These are phyloP conservation scores for Podarcis siculus DNA, from an alignment of 2,797 vertebrate genomes.

Conservation along the genomic window DNA sequence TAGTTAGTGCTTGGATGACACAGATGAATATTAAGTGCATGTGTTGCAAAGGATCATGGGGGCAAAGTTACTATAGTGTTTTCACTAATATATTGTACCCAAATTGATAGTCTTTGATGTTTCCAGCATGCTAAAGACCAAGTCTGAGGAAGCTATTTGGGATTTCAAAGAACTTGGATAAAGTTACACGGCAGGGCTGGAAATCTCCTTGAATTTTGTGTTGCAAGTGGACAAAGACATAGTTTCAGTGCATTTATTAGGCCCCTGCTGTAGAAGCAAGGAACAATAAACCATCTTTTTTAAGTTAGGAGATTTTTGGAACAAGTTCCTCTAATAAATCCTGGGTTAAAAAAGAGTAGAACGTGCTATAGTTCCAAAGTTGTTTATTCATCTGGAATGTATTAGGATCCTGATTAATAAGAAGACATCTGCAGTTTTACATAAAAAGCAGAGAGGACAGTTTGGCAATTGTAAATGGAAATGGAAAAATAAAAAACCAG, in stretches of 20 bases:
- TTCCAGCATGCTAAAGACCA: conserved; percentile 64
- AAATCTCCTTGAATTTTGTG: conserved; percentile 72
- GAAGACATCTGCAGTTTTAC: conserved; percentile 90
- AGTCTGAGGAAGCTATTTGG: conserved; percentile 71
- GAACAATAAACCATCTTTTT: conserved; percentile 80
- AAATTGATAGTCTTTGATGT: conserved; percentile 57
- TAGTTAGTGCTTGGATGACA: neutral
- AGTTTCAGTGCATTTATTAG: conserved; percentile 74
- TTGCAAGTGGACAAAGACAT: conserved; percentile 65
- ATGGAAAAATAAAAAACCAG: conserved; percentile 77
- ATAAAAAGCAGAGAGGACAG: conserved; percentile 81
- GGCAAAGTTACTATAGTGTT: conserved; percentile 12
- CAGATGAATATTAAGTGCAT: neutral
- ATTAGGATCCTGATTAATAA: conserved; percentile 95
- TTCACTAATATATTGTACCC: conserved; percentile 20
- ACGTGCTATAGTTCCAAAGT: conserved; percentile 81
- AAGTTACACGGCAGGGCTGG: conserved; percentile 66
- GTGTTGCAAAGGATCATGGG: conserved; percentile 33
- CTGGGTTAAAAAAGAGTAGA: conserved; percentile 75
- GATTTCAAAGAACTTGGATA: conserved; percentile 77
- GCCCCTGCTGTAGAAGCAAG: conserved; percentile 71
- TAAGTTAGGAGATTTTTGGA: conserved; percentile 88
- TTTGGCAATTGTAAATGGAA: conserved; percentile 85
- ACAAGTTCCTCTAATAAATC: conserved; percentile 76
- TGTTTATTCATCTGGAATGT: conserved; percentile 98